Base-by-base conservation (phyloP, 2,888 invertebrate species). In the Rhingia campestris region DNA sequence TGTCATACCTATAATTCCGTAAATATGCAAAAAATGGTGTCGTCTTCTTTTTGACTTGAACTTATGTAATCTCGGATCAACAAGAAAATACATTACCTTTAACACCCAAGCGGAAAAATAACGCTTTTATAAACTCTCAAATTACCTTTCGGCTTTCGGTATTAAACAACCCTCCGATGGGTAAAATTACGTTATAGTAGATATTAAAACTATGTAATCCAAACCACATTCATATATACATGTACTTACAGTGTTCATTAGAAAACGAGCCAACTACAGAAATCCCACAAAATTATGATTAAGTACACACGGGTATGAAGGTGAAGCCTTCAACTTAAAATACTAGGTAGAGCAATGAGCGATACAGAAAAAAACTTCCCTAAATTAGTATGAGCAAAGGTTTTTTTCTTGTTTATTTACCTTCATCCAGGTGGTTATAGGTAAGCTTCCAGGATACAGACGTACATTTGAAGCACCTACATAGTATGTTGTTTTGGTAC, bases 231-330 rank as follows among this genome's bases (percentile, higher is more conserved):
- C 9, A 14, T 70, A 39, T 56, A 64, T 39, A 7, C 39, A 6
- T 33, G 43, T 22, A 22, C 14, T 33, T 33, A 33, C 43, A 32
- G 10, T 58, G 49, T 51, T 37, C 51, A 41, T 59, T 72, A 14
- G 41, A 73, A 67, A 73, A 49, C 41, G 32, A 67, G 9, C 47
- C 22, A 61, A 41, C 54, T 73, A 66, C 53, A 59, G 54, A 73
- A 74, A 64, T 47, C 53, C 66, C 39, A 54, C 61, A 67, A 58
- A 59, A 53, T 72, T 80, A 54, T 80, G 61, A 56, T 73, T 73
- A 54, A 58, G 47, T 51, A 56, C 56, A 49, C 74, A 49, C 22
- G 56, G 32, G 64, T 74, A 66, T 22, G 66, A 74, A 74, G 74
- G 74, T 66, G 49, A 74, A 49, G 41, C 66, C 56, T 66, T 58